Evolutionary conservation across 2,888 invertebrate genomes (phyloP).

Genomic region (Coremacera marginata): DNA sequence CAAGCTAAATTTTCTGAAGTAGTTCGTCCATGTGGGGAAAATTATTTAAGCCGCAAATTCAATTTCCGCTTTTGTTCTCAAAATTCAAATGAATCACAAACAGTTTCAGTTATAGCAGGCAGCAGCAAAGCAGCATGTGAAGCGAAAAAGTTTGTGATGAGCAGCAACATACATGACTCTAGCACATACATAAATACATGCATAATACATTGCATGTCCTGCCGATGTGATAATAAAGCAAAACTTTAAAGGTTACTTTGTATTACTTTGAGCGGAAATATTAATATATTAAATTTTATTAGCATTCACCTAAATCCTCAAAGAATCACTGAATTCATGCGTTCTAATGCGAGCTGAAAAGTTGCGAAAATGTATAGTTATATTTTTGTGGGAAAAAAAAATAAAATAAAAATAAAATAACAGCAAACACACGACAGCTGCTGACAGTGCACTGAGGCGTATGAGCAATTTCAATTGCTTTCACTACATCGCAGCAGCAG

Average conservation of each 20-base stretch:
- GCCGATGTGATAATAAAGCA: not conserved
- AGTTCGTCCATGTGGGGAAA: not conserved
- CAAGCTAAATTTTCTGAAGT: not conserved
- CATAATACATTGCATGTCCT: not conserved
- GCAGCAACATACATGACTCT: not conserved
- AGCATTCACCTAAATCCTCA: not conserved
- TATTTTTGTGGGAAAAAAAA: not conserved
- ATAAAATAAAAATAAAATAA: not conserved
- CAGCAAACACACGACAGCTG: not conserved
- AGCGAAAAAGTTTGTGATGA: not conserved
- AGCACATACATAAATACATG: too few relatives aligned
- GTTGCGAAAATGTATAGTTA: not conserved
- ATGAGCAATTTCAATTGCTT: not conserved
- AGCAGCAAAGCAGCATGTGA: not conserved
- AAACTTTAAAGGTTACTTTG: not conserved
- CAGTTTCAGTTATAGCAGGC: not conserved
- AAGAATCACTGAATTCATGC: constrained; percentile 1
- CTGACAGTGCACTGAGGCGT: not conserved
- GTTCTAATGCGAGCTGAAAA: not conserved
- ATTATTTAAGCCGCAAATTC: constrained; percentile 26
- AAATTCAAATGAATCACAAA: constrained; percentile 9
- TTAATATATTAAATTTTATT: not conserved
- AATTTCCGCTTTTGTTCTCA: constrained; percentile 25
- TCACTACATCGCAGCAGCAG: not conserved
- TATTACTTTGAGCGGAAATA: not conserved